Evolutionary conservation across 2,113 vertebrate genomes (phyloP).

Genomic region (Brachyhypopomus occidentalis): DNA sequence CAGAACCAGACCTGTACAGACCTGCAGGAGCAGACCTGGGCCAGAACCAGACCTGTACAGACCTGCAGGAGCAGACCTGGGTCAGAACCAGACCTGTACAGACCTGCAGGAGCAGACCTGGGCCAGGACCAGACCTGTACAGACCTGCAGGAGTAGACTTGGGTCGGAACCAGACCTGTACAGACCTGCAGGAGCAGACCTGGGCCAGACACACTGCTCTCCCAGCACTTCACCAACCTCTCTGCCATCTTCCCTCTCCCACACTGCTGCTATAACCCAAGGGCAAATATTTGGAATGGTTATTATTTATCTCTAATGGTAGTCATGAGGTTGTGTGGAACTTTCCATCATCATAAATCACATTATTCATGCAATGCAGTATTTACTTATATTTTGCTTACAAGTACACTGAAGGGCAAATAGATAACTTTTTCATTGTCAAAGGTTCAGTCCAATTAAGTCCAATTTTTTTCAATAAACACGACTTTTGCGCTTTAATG

Average conservation of each 20-base stretch:
- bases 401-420: neutral
- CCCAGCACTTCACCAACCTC: neutral
- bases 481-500: neutral
- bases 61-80: too few relatives aligned
- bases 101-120: too few relatives aligned
- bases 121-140: too few relatives aligned
- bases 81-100: too few relatives aligned
- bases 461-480: neutral
- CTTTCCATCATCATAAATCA: slow-evolving; percentile 1
- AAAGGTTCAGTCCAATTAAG: neutral
- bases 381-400: neutral
- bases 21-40: too few relatives aligned
- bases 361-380: neutral
- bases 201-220: neutral
- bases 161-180: too few relatives aligned
- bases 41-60: too few relatives aligned
- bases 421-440: neutral
- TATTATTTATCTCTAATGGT: slow-evolving; percentile 19
- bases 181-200: too few relatives aligned
- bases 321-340: slow-evolving; percentile 13
- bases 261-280: slow-evolving; percentile 16
- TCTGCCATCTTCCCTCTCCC: slow-evolving; percentile 29
- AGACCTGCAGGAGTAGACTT: too few relatives aligned
- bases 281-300: slow-evolving; percentile 20
- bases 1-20: neutral